These are phyloP conservation scores for Ictidomys tridecemlineatus DNA, from an alignment of 2,113 vertebrate species.

Conservation along the genomic window DNA sequence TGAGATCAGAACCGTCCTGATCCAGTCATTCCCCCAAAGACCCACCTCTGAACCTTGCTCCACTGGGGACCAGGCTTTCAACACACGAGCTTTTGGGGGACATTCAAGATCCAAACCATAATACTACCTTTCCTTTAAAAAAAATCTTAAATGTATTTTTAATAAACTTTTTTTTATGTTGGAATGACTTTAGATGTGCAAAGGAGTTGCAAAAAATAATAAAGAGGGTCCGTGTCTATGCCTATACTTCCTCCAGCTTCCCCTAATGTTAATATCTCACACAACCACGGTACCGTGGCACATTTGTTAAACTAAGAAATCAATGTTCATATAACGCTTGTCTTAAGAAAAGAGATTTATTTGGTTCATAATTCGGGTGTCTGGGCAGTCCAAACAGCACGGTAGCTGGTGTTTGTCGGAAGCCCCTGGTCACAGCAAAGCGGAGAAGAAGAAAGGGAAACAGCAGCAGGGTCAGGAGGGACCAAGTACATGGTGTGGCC, in stretches of 20 bases:
- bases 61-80: too few species aligned
- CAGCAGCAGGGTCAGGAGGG: neutral
- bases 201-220: neutral
- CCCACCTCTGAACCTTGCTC: too few species aligned
- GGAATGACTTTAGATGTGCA: neutral
- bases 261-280: neutral
- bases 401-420: neutral
- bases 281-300: neutral
- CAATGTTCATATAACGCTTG: neutral
- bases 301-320: neutral
- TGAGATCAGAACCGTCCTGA: too few species aligned
- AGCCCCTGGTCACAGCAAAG: neutral
- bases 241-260: neutral
- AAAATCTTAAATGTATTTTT: neutral
- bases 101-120: too few species aligned
- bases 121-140: neutral
- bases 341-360: too few species aligned
- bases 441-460: neutral
- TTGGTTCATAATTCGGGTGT: neutral
- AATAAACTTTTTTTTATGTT: neutral
- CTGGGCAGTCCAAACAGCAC: neutral
- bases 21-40: too few species aligned
- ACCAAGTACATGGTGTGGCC: neutral
- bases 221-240: neutral
- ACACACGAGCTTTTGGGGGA: too few species aligned